Evolutionary conservation across 2,797 vertebrate species (phyloP).

Genomic region (Characodon lateralis): DNA sequence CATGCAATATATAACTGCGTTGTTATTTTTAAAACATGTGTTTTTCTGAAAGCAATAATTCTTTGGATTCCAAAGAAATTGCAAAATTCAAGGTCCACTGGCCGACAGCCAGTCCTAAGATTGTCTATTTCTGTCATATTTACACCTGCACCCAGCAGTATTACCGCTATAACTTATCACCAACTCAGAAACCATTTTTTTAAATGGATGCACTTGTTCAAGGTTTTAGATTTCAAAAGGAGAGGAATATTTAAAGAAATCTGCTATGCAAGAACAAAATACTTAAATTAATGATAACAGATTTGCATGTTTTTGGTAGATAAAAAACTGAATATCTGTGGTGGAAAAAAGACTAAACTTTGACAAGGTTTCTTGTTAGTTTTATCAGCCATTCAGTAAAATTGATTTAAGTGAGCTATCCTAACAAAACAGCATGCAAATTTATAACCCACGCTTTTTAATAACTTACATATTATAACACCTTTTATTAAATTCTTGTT

Average conservation of each 20-base stretch:
- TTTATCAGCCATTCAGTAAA: slow-evolving; percentile 19
- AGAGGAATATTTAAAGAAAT: slow-evolving; percentile 17
- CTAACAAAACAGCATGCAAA: slow-evolving; percentile 18
- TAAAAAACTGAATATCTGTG: slow-evolving; percentile 22
- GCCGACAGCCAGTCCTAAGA: background rate
- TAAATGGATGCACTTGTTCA: background rate
- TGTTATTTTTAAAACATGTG: background rate
- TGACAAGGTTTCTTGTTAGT: slow-evolving; percentile 26
- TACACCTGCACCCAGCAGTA: slow-evolving; percentile 2
- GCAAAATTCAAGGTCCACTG: background rate
- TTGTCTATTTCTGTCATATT: background rate
- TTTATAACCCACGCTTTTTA: slow-evolving; percentile 8
- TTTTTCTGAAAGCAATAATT: background rate
- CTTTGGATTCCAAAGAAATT: background rate
- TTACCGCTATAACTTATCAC: background rate
- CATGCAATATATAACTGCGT: background rate
- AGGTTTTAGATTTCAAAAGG: slow-evolving; percentile 22
- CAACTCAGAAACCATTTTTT: slow-evolving; percentile 14
- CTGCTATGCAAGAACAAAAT: slow-evolving; percentile 6
- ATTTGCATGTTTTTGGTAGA: slow-evolving; percentile 7
- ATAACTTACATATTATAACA: background rate
- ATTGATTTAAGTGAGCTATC: slow-evolving; percentile 12
- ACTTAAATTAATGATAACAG: slow-evolving; percentile 31
- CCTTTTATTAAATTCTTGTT: background rate
- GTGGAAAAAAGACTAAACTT: slow-evolving; percentile 20